Evolutionary conservation across 2,113 vertebrate species (phyloP).

Genomic region (Capra hircus): DNA sequence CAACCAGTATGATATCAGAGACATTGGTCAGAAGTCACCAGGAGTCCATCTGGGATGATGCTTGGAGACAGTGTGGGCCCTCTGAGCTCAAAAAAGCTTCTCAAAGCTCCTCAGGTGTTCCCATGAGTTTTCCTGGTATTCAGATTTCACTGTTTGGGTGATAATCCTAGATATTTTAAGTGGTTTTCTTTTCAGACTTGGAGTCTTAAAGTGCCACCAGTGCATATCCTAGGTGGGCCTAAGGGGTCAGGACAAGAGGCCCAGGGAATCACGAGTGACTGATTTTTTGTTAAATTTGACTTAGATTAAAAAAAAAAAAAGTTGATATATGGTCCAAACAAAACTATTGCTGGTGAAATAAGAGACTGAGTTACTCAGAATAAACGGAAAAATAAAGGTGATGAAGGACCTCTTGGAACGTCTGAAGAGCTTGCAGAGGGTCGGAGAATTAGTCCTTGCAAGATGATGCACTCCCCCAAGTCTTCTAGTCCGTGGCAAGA

Average conservation of each 20-base stretch:
- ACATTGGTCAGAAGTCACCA: background rate
- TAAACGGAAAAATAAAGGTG: fast-evolving
- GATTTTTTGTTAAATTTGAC: background rate
- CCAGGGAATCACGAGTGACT: too few species aligned
- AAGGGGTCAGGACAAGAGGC: background rate
- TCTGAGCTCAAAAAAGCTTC: background rate
- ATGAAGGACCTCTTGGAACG: fast-evolving
- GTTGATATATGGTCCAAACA: background rate
- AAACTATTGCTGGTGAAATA: background rate
- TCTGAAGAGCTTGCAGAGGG: fast-evolving
- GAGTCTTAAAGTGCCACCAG: background rate
- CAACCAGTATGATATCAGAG: fast-evolving
- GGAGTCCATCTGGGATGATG: too few species aligned
- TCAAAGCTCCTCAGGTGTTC: background rate
- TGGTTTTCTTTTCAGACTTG: background rate
- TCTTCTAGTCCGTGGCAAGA: fast-evolving
- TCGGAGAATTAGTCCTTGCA: background rate
- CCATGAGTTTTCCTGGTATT: background rate
- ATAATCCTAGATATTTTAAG: background rate
- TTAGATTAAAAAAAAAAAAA: background rate
- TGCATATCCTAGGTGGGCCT: background rate
- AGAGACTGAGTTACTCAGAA: background rate
- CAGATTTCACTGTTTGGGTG: background rate
- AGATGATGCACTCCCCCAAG: fast-evolving
- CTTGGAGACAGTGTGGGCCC: background rate